phyloP scores from a whole-genome alignment of 2,113 vertebrate genomes.

The Benitochromis conjunctus region DNA sequence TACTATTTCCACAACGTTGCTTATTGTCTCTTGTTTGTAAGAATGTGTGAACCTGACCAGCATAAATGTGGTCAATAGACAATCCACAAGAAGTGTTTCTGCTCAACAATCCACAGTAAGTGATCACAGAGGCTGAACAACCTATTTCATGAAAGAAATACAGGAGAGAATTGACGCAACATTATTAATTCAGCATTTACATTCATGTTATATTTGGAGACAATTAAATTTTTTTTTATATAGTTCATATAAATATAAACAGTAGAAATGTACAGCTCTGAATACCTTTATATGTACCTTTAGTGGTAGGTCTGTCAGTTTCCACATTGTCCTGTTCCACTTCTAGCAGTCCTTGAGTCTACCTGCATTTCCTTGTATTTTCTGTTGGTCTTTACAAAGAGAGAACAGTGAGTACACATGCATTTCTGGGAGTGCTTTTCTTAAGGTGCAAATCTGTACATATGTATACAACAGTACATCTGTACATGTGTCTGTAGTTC shows the following conservation, averaged over 20 bases:
- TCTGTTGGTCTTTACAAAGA: neutral
- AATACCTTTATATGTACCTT: neutral
- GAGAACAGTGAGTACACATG: neutral
- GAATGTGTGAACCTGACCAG: neutral
- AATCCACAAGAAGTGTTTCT: neutral
- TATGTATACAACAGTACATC: no score
- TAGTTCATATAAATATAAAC: neutral
- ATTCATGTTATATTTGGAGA: neutral
- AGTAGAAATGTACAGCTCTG: neutral
- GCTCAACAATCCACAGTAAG: neutral
- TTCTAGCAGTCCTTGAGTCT: neutral
- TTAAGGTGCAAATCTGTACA: neutral
- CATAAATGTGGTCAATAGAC: neutral
- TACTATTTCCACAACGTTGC: neutral
- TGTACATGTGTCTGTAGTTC: no score
- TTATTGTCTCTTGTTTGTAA: neutral
- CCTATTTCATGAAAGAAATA: neutral
- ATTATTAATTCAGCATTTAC: neutral
- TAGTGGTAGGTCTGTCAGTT: neutral
- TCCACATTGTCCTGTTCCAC: neutral
- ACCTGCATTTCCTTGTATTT: neutral
- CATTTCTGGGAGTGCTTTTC: neutral
- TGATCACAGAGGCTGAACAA: neutral
- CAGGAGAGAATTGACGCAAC: neutral
- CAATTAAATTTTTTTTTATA: fast-evolving